Evolutionary conservation across 2,797 vertebrate genomes (phyloP).

Genomic region (Paguma larvata): DNA sequence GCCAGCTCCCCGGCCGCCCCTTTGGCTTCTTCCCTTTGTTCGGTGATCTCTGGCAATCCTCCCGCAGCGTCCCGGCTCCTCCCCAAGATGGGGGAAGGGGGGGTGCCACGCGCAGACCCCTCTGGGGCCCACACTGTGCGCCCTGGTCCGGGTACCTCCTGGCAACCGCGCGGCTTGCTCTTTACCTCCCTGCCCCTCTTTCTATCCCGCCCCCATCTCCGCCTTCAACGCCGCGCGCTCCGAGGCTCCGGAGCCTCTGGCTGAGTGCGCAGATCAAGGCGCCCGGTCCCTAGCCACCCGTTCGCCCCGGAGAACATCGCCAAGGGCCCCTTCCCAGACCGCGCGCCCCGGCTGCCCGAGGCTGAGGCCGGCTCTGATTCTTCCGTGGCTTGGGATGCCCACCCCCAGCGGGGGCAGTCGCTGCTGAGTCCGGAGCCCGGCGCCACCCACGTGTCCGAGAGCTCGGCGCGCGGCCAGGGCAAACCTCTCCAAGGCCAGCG

Average conservation of each 20-base stretch:
- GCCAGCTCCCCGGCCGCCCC: not conserved
- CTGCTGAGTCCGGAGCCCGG: not conserved
- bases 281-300: not conserved
- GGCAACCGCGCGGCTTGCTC: not conserved
- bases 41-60: not conserved
- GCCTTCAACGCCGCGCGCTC: not conserved
- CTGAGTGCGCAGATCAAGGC: not conserved
- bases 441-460: slow-evolving; percentile 4
- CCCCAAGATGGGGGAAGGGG: not conserved
- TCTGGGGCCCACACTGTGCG: not conserved
- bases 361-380: not conserved
- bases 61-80: not conserved
- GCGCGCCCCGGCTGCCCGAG: not conserved
- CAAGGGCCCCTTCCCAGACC: not conserved
- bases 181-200: not conserved
- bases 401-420: not conserved
- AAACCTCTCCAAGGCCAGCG: slow-evolving; percentile 86
- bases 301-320: not conserved
- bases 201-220: not conserved
- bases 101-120: not conserved
- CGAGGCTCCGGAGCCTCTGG: not conserved
- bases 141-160: not conserved
- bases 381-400: not conserved
- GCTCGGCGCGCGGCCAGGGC: slow-evolving; percentile 66
- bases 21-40: not conserved